phyloP scores from a whole-genome alignment of 2,888 invertebrate genomes.

The Hipparchia semele region DNA sequence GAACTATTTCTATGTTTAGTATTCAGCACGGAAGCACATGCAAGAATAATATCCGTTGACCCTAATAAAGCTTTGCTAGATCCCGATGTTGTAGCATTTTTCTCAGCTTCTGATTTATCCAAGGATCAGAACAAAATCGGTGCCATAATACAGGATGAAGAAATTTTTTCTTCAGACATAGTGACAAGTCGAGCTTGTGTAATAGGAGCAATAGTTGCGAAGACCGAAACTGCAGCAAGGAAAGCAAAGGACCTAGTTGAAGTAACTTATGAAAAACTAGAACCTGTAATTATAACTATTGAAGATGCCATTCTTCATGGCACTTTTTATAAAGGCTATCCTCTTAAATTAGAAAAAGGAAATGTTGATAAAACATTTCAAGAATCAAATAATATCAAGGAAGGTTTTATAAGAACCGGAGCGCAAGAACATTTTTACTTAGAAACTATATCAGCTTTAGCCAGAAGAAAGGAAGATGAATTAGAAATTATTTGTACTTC shows the following conservation, averaged over 20 bases:
- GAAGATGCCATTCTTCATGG: conserved; percentile 91
- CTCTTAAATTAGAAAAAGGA: conserved; percentile 84
- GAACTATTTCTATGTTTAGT: conserved; percentile 92
- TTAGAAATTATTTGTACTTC: conserved; percentile 91
- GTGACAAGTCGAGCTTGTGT: conserved; percentile 91
- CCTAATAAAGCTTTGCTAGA: conserved; percentile 86
- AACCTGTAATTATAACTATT: conserved; percentile 92
- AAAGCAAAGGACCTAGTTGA: conserved; percentile 89
- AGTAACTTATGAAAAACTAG: conserved; percentile 89
- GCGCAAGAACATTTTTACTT: conserved; percentile 96
- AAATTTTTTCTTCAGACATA: conserved; percentile 88
- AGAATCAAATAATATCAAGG: conserved; percentile 85
- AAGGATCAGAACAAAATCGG: conserved; percentile 86
- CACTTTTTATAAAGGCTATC: conserved; percentile 85
- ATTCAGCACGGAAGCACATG: conserved; percentile 90
- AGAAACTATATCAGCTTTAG: conserved; percentile 88
- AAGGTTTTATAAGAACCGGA: conserved; percentile 88
- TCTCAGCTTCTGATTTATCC: conserved; percentile 89
- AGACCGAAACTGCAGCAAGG: conserved; percentile 89
- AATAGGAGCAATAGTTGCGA: conserved; percentile 90
- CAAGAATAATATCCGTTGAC: conserved; percentile 90
- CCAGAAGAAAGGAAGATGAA: conserved; percentile 90
- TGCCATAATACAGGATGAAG: conserved; percentile 90
- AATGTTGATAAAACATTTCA: conserved; percentile 86
- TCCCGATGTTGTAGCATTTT: conserved; percentile 90